phyloP scores from a whole-genome alignment of 2,113 vertebrate species.

The Aramus guarauna region DNA sequence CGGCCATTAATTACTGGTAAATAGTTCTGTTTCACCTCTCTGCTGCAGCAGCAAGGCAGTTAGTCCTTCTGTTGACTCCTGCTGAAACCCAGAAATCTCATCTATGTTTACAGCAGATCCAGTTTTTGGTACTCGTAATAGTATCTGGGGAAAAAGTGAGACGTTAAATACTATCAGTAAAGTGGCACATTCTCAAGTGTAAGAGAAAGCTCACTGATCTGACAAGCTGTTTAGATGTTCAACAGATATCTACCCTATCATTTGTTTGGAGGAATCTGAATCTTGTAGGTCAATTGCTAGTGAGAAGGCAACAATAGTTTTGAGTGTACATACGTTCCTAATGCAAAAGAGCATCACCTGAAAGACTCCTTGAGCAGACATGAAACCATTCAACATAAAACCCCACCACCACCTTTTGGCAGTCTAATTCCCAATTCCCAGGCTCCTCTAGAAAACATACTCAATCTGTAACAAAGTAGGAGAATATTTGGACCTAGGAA shows the following conservation, averaged over 20 bases:
- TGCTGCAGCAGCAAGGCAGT: not conserved
- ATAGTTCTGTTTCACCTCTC: not conserved
- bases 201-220: not conserved
- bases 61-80: not conserved
- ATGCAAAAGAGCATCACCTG: not conserved
- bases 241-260: not conserved
- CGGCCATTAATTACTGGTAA: not conserved
- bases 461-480: not conserved
- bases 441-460: not conserved
- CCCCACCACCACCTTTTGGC: not conserved
- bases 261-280: not conserved
- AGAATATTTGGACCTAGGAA: not conserved
- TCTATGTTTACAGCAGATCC: not conserved
- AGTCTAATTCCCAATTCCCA: not conserved
- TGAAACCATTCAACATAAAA: too few relatives aligned
- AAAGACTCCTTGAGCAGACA: not conserved
- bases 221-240: not conserved
- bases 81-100: not conserved
- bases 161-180: not conserved
- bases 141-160: not conserved
- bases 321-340: not conserved
- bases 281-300: not conserved
- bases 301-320: not conserved
- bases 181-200: not conserved
- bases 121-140: constrained; percentile 27